Evolutionary conservation across 2,113 vertebrate genomes (phyloP), one percentile per base, ranked within the genome.

Genomic region (Cheilinus undulatus): DNA sequence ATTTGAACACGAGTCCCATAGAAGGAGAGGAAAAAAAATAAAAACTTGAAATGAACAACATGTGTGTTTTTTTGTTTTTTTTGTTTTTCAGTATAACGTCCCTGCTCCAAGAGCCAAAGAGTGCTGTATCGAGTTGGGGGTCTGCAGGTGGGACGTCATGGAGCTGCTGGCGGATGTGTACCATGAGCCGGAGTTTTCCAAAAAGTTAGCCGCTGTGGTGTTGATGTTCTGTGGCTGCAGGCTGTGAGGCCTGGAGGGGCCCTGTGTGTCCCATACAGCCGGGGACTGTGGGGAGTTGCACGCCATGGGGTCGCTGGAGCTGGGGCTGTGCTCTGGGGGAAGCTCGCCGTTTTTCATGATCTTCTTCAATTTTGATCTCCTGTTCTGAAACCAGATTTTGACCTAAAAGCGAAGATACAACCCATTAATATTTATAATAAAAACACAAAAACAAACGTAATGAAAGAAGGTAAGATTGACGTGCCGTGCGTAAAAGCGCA

Each of bases 351-450:
- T 99, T 90, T 99, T 99, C 95, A 99, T 98, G 58, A 99, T 98
- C 93, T 99, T 99, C 95, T 99, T 99, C 92, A 99, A 95, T 92
- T 99, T 99, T 71, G 98, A 99, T 84, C 98, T 94, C 90, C 97
- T 96, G 92, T 99, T 99, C 92, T 99, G 98, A 91, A 99, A 99
- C 98, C 98, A 99, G 34, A 99, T 99, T 94, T 99, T 99, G 63
- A 99, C 98, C 98, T 98, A 67, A 53, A 0, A 42, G 0, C 2
- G 13, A 36, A 24, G n/a, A 30, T 48, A 36, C 2, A 8, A 3
- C 13, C 13, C 24, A 19, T 80, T 65, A 78, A 43, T 27, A 45
- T 38, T 52, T 54, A 6, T 15, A 0, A 13, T 34, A 27, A 4
- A 64, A 38, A 7, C 9, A 20, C 24, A 43, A 20, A 30, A 61